Base-by-base conservation (phyloP, 2,113 vertebrate species). In the Peromyscus leucopus region DNA sequence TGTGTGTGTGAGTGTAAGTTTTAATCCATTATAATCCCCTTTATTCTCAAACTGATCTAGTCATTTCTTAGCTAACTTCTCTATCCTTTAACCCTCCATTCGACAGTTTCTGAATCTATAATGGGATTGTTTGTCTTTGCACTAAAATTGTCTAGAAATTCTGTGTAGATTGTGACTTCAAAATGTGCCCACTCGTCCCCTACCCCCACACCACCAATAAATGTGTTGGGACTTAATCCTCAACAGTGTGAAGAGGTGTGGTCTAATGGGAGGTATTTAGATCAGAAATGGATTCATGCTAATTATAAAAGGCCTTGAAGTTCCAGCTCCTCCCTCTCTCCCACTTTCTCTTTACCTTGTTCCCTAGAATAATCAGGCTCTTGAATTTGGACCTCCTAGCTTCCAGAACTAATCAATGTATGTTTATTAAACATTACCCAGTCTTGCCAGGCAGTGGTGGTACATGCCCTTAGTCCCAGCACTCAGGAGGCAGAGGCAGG, bases 61-160 rank as follows among this genome's bases (percentile, higher is more conserved):
- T 89, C 93, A 95, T 15, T 72, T 95, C 31, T 57, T 92, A 88
- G 11, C 55, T 92, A 46, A 92, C 84, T 67, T 94, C 33, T 57
- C n/a, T 89, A 24, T 82, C 17, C 9, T 15, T 91, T 63, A 48
- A 65, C 36, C 57, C 36, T 96, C 17, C n/a, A 91, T 31, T 71
- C 33, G 65, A 93, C 61, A 67, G 72, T 69, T 93, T 94, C 72
- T 89, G 55, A 83, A 96, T 22, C 17, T 90, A 90, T 87, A 92
- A 74, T 91, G 26, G 46, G 36, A 42, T 93, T 71, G 36, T 71
- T 71, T 59, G 21, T 91, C 15, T 95, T 89, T 71, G 13, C 26
- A 84, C n/a, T 89, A 78, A 94, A 96, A 89, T 55, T 12, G 36
- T 89, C 51, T 19, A 85, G 7, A 65, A 95, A 57, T 36, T 36